Conservation (phyloP, 2,888 invertebrate genomes). For the Mechanitis mazaeus region DNA sequence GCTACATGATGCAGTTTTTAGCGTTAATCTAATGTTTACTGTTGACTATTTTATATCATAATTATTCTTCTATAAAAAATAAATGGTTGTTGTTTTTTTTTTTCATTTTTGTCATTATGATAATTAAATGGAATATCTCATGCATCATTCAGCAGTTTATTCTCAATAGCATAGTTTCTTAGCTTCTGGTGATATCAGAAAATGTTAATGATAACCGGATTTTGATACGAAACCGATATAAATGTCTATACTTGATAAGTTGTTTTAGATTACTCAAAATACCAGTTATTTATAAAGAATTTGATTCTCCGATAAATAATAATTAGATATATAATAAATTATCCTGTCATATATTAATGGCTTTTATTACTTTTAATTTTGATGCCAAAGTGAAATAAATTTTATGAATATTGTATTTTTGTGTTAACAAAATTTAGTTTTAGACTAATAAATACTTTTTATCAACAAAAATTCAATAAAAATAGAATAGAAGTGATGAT, state of each 20-base stretch:
- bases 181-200: constrained; percentile 67
- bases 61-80: constrained; percentile 14
- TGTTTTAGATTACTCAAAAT: constrained; percentile 36
- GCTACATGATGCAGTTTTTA: too few species aligned
- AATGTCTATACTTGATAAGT: constrained; percentile 60
- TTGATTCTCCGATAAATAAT: constrained; percentile 31
- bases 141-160: constrained; percentile 67
- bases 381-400: neutral
- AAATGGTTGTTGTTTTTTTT: constrained; percentile 25
- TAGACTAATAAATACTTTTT: too few species aligned
- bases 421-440: neutral
- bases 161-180: constrained; percentile 49
- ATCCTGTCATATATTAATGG: constrained; percentile 29
- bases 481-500: neutral
- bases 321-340: constrained; percentile 32
- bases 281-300: constrained; percentile 28
- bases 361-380: constrained; percentile 20
- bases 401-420: constrained; percentile 13
- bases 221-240: constrained; percentile 50
- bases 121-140: constrained; percentile 39
- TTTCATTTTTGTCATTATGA: constrained; percentile 31
- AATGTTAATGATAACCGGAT: constrained; percentile 62
- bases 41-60: neutral
- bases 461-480: neutral
- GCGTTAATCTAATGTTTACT: neutral